These are phyloP conservation scores for Atherinosoma microstoma DNA, from an alignment of 2,797 vertebrate species.

Conservation along the genomic window DNA sequence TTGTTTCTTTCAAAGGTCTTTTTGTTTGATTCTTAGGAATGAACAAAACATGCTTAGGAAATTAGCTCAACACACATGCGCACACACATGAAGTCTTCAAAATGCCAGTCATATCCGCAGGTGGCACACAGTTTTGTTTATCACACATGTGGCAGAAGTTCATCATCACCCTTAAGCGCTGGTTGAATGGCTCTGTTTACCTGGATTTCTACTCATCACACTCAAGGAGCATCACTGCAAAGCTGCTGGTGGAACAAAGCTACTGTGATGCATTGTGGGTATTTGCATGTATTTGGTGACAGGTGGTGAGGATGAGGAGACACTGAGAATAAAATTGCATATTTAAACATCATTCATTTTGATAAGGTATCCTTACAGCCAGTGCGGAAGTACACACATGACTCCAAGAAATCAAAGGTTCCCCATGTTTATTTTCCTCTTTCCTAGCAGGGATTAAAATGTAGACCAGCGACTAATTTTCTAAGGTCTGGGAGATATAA, in stretches of 20 bases:
- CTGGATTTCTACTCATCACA: slow-evolving; percentile 17
- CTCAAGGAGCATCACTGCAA: slow-evolving; percentile 18
- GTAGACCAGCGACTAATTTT: slow-evolving; percentile 57
- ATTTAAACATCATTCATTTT: slow-evolving; percentile 1
- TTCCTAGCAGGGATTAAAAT: slow-evolving; percentile 47
- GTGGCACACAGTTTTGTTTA: slow-evolving; percentile 46
- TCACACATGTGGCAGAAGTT: slow-evolving; percentile 59
- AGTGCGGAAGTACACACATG: slow-evolving; percentile 1
- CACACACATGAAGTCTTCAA: slow-evolving; percentile 29
- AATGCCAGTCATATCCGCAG: slow-evolving; percentile 56
- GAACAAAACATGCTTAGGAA: slow-evolving; percentile 41
- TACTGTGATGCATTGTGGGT: slow-evolving; percentile 47
- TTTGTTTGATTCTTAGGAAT: slow-evolving; percentile 34
- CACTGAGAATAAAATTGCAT: slow-evolving; percentile 11
- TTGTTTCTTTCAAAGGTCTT: slow-evolving; percentile 51
- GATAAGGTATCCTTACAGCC: slow-evolving; percentile 2
- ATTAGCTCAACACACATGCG: slow-evolving; percentile 26
- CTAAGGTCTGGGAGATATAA: slow-evolving; percentile 57
- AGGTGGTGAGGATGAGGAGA: not conserved
- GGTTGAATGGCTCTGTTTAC: slow-evolving; percentile 49
- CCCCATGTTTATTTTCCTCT: slow-evolving; percentile 29
- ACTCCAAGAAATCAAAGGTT: slow-evolving; percentile 6
- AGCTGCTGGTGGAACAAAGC: slow-evolving; percentile 25
- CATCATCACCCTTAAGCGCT: slow-evolving; percentile 41
- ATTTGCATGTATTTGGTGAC: slow-evolving; percentile 13